These are phyloP conservation scores for Neodiprion virginianus DNA, from an alignment of 1,140 invertebrate species.

Conservation along the genomic window DNA sequence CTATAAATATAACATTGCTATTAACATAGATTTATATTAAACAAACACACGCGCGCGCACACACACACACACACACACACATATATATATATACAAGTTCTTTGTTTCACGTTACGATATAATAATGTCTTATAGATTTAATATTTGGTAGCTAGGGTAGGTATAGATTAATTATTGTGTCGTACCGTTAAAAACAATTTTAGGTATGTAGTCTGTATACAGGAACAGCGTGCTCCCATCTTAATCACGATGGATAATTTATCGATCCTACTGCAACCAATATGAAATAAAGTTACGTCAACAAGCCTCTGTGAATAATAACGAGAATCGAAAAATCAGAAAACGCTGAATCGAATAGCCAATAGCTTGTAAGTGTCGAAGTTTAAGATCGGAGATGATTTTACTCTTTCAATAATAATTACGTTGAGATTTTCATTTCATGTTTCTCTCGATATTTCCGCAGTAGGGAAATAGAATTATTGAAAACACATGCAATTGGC, in stretches of 20 bases:
- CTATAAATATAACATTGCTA: not conserved
- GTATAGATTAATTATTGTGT: not conserved
- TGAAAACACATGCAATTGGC: too few relatives aligned
- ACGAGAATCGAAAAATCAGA: not conserved
- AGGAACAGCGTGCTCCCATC: not conserved
- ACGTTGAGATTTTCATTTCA: too few relatives aligned
- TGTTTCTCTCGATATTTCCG: too few relatives aligned
- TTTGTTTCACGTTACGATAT: conserved; percentile 50
- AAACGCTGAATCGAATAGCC: too few relatives aligned
- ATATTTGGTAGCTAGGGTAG: too few relatives aligned
- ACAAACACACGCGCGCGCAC: conserved; percentile 23
- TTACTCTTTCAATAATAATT: too few relatives aligned
- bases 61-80: conserved; percentile 27
- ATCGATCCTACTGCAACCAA: not conserved
- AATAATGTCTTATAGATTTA: not conserved
- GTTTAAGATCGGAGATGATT: too few relatives aligned
- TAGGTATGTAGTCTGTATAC: not conserved
- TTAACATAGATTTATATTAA: conserved; percentile 32
- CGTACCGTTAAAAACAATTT: not conserved
- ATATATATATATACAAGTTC: conserved; percentile 61
- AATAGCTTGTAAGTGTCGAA: too few relatives aligned
- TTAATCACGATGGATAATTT: not conserved
- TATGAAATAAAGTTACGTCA: conserved; percentile 3
- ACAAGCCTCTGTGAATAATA: not conserved
- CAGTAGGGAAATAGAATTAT: too few relatives aligned